These are phyloP conservation scores for Dasypus novemcinctus DNA, from an alignment of 2,113 vertebrate genomes.

Conservation along the genomic window DNA sequence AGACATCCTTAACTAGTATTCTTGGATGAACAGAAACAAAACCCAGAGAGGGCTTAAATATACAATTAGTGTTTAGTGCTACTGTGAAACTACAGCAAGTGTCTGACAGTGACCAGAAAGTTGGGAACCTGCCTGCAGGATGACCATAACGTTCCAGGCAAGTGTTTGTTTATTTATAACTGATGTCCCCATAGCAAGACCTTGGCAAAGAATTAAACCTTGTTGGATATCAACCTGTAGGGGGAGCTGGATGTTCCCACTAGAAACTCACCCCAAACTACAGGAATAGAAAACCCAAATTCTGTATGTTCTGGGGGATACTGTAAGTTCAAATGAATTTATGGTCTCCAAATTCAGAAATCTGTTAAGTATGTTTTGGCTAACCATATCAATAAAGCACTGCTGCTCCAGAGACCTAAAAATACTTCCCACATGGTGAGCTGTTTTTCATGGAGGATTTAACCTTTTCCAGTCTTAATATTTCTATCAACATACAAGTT, in stretches of 20 bases:
- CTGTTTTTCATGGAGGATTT: not conserved
- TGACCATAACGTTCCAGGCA: conserved; percentile 43
- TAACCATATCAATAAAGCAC: not conserved
- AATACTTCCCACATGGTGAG: conserved; percentile 1
- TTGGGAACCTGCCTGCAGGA: conserved; percentile 60
- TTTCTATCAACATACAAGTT: not conserved
- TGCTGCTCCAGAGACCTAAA: conserved; percentile 18
- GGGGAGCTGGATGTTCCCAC: conserved; percentile 54
- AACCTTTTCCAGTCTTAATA: not conserved
- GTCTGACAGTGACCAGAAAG: conserved; percentile 53
- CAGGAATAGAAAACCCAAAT: not conserved
- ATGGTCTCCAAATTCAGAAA: not conserved
- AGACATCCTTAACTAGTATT: conserved; percentile 30
- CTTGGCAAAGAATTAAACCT: conserved; percentile 57
- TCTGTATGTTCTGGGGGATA: not conserved
- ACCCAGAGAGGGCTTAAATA: not conserved
- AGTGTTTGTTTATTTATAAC: conserved; percentile 75
- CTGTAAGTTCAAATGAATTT: not conserved
- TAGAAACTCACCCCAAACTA: conserved; percentile 10
- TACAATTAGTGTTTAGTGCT: not conserved
- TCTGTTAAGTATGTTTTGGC: not conserved
- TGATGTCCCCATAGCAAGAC: conserved; percentile 64
- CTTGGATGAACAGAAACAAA: not conserved
- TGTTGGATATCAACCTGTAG: conserved; percentile 52
- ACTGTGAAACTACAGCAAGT: conserved; percentile 13